Conservation (phyloP, 2,113 vertebrate species). For the Actenoides lindsayi region DNA sequence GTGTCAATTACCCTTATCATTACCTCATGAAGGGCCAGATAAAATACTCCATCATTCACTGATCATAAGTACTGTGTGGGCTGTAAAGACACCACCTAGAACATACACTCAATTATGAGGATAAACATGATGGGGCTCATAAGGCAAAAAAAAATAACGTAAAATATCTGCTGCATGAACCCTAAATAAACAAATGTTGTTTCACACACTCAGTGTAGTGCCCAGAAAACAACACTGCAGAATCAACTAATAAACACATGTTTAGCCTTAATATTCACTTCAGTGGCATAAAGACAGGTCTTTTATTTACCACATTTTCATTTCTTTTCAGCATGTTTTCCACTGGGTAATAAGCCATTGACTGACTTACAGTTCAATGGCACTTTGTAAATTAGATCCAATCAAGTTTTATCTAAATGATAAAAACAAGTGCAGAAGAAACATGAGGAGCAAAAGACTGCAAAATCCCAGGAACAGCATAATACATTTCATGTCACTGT, state of each 20-base stretch:
- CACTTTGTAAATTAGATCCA: neutral
- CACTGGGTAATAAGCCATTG: neutral
- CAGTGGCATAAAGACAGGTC: neutral
- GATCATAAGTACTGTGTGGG: neutral
- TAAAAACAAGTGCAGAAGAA: neutral
- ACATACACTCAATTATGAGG: neutral
- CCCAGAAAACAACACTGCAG: neutral
- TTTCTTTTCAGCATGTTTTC: neutral
- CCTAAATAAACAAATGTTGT: conserved; percentile 21
- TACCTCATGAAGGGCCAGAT: neutral
- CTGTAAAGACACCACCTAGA: conserved; percentile 4
- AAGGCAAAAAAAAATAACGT: neutral
- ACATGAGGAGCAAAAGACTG: neutral
- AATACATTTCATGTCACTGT: neutral
- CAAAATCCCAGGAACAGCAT: neutral
- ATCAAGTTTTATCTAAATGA: neutral
- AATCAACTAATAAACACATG: neutral
- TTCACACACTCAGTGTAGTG: neutral
- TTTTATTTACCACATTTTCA: neutral
- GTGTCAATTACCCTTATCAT: conserved; percentile 1
- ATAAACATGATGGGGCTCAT: conserved; percentile 14
- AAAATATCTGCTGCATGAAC: conserved; percentile 20
- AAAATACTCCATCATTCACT: neutral
- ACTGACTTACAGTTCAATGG: neutral
- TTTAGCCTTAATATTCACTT: neutral